Base-by-base conservation (phyloP, 35 echinoderm and acorn worm genomes). In the Lytechinus variegatus region DNA sequence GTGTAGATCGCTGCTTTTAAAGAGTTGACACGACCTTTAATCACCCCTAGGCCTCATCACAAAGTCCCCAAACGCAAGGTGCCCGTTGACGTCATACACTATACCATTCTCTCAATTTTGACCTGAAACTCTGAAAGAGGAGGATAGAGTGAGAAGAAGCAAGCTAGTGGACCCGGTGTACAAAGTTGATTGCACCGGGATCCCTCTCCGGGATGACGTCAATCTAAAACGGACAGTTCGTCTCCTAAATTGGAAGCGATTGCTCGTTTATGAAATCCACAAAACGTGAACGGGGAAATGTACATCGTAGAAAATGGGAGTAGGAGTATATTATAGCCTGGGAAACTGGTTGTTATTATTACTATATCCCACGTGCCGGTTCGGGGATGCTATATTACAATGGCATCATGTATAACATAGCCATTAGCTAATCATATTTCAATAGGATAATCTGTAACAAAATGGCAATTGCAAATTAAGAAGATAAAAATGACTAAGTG, bases 221-320 rank as follows among this genome's bases (percentile, higher is more conserved):
- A 90, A 90, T 90, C 52, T 90, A 12, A 54, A 44, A 13, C 29
- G 28, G 88, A 90, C 88, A 90, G 88, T 90, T 90, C 29, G 52
- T 44, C 88, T 90, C 88, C 29, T 54, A 90, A 90, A 90, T 90
- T 90, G 88, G 88, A 90, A 52, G 88, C 52, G 88, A 90, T 90
- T 90, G 88, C 29, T 52, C 52, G 88, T 44, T 90, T 90, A 90
- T 90, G 28, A 54, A 90, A 90, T 79, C 66, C 66, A 79, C 66
- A 79, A 79, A 16, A 16, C 66, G 66, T 79, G 66, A 79, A 24
- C 66, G 66, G 21, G 66, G 66, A 79, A 79, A 24, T 24, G 21
- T 79, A 79, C 66, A 79, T 79, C n/a, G 66, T n/a, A 79, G 66
- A 79, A 79, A 16, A 79, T 79, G 66, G n/a, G 66, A 79, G 66